Evolutionary conservation across 2,888 invertebrate species (phyloP).

Genomic region (Endomychus coccineus): DNA sequence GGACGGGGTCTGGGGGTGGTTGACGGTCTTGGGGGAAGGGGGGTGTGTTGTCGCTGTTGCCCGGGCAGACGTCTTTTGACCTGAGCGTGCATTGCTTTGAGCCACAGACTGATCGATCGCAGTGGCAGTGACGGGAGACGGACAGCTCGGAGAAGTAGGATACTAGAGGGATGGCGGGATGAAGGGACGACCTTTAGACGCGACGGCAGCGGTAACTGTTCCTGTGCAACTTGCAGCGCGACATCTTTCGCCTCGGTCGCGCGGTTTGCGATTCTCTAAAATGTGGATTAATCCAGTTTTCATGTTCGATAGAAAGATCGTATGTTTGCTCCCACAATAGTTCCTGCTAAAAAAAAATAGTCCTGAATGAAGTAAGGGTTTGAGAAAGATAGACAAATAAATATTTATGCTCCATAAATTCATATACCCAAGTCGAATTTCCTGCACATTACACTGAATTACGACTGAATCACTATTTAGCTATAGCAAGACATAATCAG

Average conservation of each 20-base stretch:
- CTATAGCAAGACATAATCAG: too few relatives aligned
- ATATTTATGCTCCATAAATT: too few relatives aligned
- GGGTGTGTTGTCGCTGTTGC: conserved; percentile 38
- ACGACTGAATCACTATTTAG: too few relatives aligned
- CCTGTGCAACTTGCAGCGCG: conserved; percentile 11
- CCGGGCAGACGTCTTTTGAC: conserved; percentile 47
- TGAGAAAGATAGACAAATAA: too few relatives aligned
- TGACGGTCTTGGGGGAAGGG: conserved; percentile 24
- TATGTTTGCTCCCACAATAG: too few relatives aligned
- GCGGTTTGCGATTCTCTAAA: too few relatives aligned
- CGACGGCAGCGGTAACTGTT: conserved; percentile 12
- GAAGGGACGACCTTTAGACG: conserved; percentile 14
- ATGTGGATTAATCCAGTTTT: conserved; percentile 3
- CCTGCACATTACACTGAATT: too few relatives aligned
- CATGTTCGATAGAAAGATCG: too few relatives aligned
- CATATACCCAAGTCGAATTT: too few relatives aligned
- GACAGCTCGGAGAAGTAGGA: conserved; percentile 40
- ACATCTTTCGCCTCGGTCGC: conserved; percentile 10
- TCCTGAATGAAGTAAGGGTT: too few relatives aligned
- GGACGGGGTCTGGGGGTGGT: conserved; percentile 27
- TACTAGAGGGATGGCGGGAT: conserved; percentile 17
- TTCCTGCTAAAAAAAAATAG: too few relatives aligned
- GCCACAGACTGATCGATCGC: conserved; percentile 45
- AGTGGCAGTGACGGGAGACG: conserved; percentile 44
- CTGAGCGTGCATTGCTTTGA: conserved; percentile 46